A percentile compares a stretch with the other conserved stretches of the same genome.
Conservation (phyloP, 2,113 vertebrate genomes). For the Ochotona curzoniae region DNA sequence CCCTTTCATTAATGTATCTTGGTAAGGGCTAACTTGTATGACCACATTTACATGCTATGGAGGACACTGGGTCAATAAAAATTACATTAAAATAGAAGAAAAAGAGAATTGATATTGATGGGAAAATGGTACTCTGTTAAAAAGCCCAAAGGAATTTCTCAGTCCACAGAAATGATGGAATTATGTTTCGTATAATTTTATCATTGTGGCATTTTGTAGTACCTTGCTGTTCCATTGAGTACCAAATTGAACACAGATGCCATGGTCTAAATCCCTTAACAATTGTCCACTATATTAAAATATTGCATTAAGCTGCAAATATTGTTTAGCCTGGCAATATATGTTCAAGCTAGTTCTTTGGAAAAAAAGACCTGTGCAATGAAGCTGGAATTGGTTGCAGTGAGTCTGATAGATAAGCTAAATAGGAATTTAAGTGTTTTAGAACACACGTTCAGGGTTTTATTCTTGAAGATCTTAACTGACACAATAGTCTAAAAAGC, state of each 20-base stretch:
- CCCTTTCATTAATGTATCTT: background rate
- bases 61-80: background rate
- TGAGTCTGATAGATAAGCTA: background rate
- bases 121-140: background rate
- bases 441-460: conserved; percentile 13
- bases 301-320: background rate
- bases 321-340: conserved; percentile 6
- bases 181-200: conserved; percentile 16
- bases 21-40: background rate
- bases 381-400: background rate
- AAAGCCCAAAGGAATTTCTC: background rate
- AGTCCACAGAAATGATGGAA: conserved; percentile 32
- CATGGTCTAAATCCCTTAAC: background rate
- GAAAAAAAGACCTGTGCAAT: background rate
- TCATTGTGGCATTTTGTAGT: background rate
- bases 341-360: background rate
- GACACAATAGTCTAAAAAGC: conserved; percentile 49
- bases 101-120: background rate
- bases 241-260: background rate
- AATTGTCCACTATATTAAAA: background rate
- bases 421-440: conserved; percentile 38
- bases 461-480: conserved; percentile 42
- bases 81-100: background rate
- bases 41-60: background rate
- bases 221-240: background rate